A percentile compares a stretch with the other conserved stretches of the same genome.
phyloP scores from a whole-genome alignment of 2,113 vertebrate species.

The Gallinago media region DNA sequence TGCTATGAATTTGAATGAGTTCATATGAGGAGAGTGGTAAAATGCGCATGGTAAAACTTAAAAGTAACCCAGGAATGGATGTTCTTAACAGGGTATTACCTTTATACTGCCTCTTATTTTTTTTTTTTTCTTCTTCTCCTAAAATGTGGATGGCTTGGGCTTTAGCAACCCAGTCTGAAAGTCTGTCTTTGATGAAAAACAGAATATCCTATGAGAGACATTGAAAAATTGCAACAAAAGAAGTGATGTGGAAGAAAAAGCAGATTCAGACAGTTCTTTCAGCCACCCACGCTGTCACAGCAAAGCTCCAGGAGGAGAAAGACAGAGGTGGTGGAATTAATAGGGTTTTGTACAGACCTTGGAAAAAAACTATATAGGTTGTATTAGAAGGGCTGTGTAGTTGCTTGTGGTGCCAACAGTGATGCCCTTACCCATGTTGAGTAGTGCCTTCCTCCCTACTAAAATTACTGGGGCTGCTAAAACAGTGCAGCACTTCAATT shows the following conservation, averaged over 20 bases:
- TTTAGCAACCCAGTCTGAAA: not conserved
- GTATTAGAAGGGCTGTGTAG: not conserved
- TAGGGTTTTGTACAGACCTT: not conserved
- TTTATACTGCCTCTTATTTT: not conserved
- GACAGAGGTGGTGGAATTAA: not conserved
- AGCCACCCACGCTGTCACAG: not conserved
- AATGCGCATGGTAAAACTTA: not conserved
- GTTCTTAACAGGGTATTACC: not conserved
- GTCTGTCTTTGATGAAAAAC: not conserved
- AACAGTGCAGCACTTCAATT: not conserved
- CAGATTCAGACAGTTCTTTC: not conserved
- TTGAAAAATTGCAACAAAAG: not conserved
- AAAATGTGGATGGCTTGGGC: not conserved
- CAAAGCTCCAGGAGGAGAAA: not conserved
- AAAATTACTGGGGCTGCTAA: not conserved
- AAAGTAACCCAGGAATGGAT: not conserved
- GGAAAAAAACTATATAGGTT: accelerated
- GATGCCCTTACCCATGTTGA: accelerated
- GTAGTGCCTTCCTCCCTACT: not conserved
- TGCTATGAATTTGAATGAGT: not conserved
- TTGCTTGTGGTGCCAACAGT: not conserved
- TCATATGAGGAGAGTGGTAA: not conserved
- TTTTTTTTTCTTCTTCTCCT: not conserved
- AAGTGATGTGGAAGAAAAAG: not conserved
- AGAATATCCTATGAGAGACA: conserved; percentile 7